Conservation (phyloP, 53 echinoderm and acorn worm genomes). For the Echinarachnius parma region DNA sequence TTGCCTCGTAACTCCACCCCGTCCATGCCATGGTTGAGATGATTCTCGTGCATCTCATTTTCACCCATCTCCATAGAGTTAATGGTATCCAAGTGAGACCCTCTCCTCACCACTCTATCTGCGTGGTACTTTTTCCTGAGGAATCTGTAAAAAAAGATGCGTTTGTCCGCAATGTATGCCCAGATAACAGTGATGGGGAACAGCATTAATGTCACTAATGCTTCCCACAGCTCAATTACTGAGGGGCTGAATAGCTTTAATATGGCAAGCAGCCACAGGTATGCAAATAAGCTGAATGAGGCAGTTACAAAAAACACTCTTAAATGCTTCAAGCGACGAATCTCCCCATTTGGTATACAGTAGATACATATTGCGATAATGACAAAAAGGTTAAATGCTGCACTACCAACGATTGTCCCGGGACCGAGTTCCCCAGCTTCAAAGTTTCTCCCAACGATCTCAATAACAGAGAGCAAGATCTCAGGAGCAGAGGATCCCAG, state of each 20-base stretch:
- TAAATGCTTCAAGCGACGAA: constrained; percentile 84
- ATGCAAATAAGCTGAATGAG: constrained; percentile 87
- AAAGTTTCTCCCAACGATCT: constrained; percentile 78
- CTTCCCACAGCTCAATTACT: constrained; percentile 78
- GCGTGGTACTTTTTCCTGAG: constrained; percentile 97
- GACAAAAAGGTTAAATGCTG: constrained; percentile 95
- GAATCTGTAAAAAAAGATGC: constrained; percentile 91
- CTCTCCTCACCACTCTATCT: constrained; percentile 77
- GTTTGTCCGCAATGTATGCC: constrained; percentile 92
- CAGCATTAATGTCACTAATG: constrained; percentile 79
- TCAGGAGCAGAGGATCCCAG: constrained; percentile 97
- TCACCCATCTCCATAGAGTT: constrained; percentile 84
- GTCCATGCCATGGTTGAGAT: constrained; percentile 82
- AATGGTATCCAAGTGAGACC: constrained; percentile 61
- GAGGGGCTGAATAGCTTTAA: constrained; percentile 59
- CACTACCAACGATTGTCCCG: constrained; percentile 97
- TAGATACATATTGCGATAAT: constrained; percentile 94
- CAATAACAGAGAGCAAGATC: constrained; percentile 92
- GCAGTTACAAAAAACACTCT: constrained; percentile 97
- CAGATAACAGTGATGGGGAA: constrained; percentile 86
- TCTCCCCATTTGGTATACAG: constrained; percentile 79
- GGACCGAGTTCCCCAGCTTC: constrained; percentile 93
- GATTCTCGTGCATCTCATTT: constrained; percentile 82
- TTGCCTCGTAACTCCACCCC: constrained; percentile 72
- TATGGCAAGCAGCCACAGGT: constrained; percentile 88